Conservation (phyloP, 2,888 invertebrate genomes). For the Phaonia tiefii region DNA sequence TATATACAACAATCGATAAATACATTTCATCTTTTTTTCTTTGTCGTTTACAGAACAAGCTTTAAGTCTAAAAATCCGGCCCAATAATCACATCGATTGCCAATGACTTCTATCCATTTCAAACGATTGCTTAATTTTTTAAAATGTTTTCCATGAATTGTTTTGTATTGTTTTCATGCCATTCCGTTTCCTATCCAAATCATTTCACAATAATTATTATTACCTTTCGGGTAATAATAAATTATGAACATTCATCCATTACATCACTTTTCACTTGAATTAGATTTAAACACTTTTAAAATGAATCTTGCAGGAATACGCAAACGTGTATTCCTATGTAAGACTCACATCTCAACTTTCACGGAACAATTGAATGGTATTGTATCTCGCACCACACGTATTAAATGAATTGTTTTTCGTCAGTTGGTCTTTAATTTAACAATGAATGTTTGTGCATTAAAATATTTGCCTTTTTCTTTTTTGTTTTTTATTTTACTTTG, state of each 20-base stretch:
- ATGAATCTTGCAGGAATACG: slow-evolving; percentile 46
- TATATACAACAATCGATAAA: not conserved
- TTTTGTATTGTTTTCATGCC: slow-evolving; percentile 3
- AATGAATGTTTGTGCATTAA: slow-evolving; percentile 15
- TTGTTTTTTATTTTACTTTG: slow-evolving; percentile 9
- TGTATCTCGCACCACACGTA: slow-evolving; percentile 3
- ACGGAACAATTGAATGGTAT: slow-evolving; percentile 31
- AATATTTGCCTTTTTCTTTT: slow-evolving; percentile 15
- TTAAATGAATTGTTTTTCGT: slow-evolving; percentile 39
- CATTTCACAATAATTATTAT: slow-evolving; percentile 25
- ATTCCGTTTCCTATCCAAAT: no score
- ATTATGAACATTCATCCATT: slow-evolving; percentile 1
- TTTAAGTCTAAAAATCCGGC: not conserved
- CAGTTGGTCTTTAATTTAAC: not conserved
- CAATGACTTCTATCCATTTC: slow-evolving; percentile 2
- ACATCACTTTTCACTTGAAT: not conserved
- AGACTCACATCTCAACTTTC: slow-evolving; percentile 21
- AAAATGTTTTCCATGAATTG: slow-evolving; percentile 28
- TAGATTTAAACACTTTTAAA: no score
- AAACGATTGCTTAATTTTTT: slow-evolving; percentile 30
- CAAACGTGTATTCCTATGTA: slow-evolving; percentile 37
- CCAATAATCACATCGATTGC: not conserved
- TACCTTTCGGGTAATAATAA: slow-evolving; percentile 26
- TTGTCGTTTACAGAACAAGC: slow-evolving; percentile 27
- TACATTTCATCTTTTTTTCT: no score